Evolutionary conservation across 2,888 invertebrate genomes (phyloP), one percentile per base, ranked within the genome.

Genomic region (Chymomyza caudatula): DNA sequence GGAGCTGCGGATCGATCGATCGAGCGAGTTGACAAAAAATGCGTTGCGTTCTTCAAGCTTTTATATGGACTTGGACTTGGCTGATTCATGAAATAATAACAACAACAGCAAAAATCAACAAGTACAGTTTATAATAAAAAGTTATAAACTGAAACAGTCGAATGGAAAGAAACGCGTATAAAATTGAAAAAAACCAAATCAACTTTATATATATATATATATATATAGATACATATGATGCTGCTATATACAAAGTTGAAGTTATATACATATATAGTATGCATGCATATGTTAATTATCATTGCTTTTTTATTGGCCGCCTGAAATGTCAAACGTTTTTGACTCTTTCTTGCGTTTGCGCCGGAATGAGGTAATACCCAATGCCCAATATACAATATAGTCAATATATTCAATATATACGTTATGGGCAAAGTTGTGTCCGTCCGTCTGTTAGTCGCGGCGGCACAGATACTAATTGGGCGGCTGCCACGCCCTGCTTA

Each of bases 261-360:
- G 64, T 62, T 67, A 59, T 63, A 71, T 76, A 64, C 70, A 60
- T 64, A 62, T 67, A 49, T 61, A 43, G 29, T 84, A 81, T 73
- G 63, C 67, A 67, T 73, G 42, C 58, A 57, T 63, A 73, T 83
- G 85, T 82, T 82, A 82, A 82, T 82, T 82, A 84, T 77, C 74
- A 81, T 74, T 85, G 85, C 71, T 78, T 81, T 78, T 82, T 84
- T 83, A 85, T 83, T 83, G 85, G 74, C 76, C 79, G 74, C 82
- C 82, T 74, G 80, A 83, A 83, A 83, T 85, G 85, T 83, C 83
- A 85, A 85, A 83, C 80, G 85, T 74, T 85, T 79, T 79, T 79
- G 77, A 71, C 66, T 73, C 69, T 65, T 68, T 65, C 60, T 37
- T 60, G 62, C 67, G 67, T 63, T 66, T 63, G 68, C 72, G 58